Conservation (phyloP, 2,888 invertebrate genomes). For the Drosophila paranaensis region DNA sequence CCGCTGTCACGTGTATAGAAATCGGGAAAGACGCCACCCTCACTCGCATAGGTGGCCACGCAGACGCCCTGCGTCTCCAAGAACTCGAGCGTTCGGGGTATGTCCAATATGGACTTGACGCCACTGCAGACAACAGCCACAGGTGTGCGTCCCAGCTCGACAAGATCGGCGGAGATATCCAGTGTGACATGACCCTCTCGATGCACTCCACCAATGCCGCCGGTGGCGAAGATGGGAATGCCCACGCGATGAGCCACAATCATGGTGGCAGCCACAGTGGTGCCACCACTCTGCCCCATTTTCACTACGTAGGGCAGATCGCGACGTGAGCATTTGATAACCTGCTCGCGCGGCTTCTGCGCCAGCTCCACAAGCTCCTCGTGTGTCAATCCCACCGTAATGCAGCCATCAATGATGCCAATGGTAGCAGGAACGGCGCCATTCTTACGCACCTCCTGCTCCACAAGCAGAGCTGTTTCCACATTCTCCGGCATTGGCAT, state of each 20-base stretch:
- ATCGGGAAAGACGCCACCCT: conserved; percentile 92
- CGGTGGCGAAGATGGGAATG: conserved; percentile 97
- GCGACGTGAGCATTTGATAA: conserved; percentile 94
- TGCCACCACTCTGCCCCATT: conserved; percentile 92
- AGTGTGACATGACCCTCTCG: conserved; percentile 93
- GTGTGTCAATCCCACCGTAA: conserved; percentile 91
- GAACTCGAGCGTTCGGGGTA: conserved; percentile 96
- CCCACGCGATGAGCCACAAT: conserved; percentile 92
- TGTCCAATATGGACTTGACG: conserved; percentile 98
- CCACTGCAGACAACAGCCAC: conserved; percentile 98
- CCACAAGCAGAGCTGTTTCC: conserved; percentile 92
- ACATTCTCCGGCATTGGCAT: conserved; percentile 98
- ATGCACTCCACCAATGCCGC: conserved; percentile 96
- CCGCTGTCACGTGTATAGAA: conserved; percentile 95
- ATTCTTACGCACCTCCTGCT: conserved; percentile 89
- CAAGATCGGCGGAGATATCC: conserved; percentile 97
- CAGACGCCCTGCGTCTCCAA: conserved; percentile 98
- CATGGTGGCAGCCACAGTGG: conserved; percentile 98
- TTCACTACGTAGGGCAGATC: conserved; percentile 92
- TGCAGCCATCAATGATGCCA: conserved; percentile 92
- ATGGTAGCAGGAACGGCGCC: conserved; percentile 97
- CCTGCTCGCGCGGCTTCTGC: conserved; percentile 66
- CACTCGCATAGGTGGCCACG: conserved; percentile 91
- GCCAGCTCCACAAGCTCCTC: conserved; percentile 89
- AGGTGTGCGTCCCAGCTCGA: conserved; percentile 93